phyloP scores from a whole-genome alignment of 2,797 vertebrate genomes.

The Anolis apletophallus region DNA sequence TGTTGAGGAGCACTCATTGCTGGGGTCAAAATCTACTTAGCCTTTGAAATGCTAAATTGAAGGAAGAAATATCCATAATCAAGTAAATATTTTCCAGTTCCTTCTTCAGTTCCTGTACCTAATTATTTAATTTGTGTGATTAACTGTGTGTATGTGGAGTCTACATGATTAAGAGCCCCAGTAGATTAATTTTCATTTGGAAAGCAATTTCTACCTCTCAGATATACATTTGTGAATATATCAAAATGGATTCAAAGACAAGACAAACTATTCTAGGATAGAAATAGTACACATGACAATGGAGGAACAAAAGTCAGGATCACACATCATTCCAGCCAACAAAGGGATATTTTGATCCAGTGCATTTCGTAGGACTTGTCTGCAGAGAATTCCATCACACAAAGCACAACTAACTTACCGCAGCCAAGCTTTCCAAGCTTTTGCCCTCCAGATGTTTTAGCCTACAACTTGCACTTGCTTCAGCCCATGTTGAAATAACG shows the following conservation, averaged over 20 bases:
- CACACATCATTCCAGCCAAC: neutral
- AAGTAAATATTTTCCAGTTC: slow-evolving; percentile 34
- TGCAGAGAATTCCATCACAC: neutral
- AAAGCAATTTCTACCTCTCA: slow-evolving; percentile 29
- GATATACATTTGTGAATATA: slow-evolving; percentile 8
- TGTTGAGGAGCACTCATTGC: neutral
- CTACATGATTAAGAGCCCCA: neutral
- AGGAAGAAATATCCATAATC: neutral
- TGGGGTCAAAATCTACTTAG: neutral
- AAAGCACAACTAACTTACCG: neutral
- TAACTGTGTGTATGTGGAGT: neutral
- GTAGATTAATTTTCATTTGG: slow-evolving; percentile 13
- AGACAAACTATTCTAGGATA: neutral
- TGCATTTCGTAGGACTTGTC: neutral
- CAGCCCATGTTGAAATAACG: neutral
- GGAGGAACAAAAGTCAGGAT: neutral
- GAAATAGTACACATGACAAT: neutral
- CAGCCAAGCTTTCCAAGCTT: neutral
- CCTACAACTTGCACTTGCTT: neutral
- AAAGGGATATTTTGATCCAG: accelerated
- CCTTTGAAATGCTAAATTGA: neutral
- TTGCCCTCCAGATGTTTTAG: neutral
- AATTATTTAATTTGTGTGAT: slow-evolving; percentile 47
- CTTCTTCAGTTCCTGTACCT: slow-evolving; percentile 16
- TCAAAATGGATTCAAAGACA: neutral